Evolutionary conservation across 2,797 vertebrate species (phyloP), one percentile per base, ranked within the genome.

Genomic region (Hyperoplus immaculatus): DNA sequence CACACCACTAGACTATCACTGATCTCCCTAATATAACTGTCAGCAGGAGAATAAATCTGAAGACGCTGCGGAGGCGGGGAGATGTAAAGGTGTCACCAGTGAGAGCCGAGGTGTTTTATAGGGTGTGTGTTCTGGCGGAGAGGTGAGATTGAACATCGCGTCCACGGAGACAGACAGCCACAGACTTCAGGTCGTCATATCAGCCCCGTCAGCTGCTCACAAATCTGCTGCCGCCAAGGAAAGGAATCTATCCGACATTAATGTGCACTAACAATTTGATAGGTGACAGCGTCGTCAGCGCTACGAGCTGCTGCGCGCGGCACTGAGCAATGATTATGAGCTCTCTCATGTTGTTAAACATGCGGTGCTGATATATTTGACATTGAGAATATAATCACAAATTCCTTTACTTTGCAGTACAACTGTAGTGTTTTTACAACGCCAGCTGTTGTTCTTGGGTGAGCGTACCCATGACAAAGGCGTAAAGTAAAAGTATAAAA

Each of bases 11-110:
- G 72, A 64, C 43, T 58, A 81, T 87, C 72, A 56, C 73, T 15
- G n/a, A 77, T 58, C 67, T 63, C n/a, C 72, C 71, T 82, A 62
- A 75, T 45, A 56, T 64, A 84, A 80, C 75, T 78, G 77, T 89
- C 73, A 67, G 36, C 39, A 39, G 8, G 39, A 38, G 62, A 61
- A 70, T 83, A 69, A 86, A 78, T 81, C 69, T 39, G 11, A 75
- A 51, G 29, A 29, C 42, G 8, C 38, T 1, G 6, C 0, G 59
- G n/a, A n/a, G 41, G 41, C 3, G 6, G 46, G 63, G 55, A 2
- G 41, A 61, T 4, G 62, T 75, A 46, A 63, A 74, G 36, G 46
- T 59, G 70, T 69, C 77, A 70, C 50, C n/a, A 29, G 29, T 29
- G 57, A 71, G 60, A 66, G 41, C 29, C 15, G 51, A 77, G 41